Conservation (phyloP, 2,797 vertebrate genomes). For the Acomys russatus region DNA sequence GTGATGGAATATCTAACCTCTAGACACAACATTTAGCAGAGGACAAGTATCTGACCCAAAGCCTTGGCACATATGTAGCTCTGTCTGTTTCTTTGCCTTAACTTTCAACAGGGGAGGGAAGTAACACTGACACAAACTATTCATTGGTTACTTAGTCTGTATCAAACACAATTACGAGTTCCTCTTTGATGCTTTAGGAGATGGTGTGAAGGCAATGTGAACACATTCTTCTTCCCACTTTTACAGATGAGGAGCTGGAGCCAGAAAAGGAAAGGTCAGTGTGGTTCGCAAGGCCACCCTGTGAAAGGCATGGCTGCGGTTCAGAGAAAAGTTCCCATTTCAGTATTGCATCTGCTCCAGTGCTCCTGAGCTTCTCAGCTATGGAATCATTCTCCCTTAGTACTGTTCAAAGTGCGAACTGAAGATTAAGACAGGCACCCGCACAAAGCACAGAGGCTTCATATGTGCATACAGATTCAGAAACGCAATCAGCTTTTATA, state of each 20-base stretch:
- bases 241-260: background rate
- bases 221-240: background rate
- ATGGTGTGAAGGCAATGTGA: background rate
- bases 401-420: background rate
- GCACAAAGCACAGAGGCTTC: background rate
- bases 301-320: background rate
- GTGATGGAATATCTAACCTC: background rate
- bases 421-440: background rate
- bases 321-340: background rate
- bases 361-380: background rate
- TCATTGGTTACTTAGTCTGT: background rate
- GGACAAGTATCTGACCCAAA: background rate
- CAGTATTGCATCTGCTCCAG: background rate
- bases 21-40: slow-evolving; percentile 2
- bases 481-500: background rate
- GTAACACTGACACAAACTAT: background rate
- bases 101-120: background rate
- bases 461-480: background rate
- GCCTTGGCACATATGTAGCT: background rate
- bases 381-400: background rate
- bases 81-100: background rate
- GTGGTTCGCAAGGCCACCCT: background rate
- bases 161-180: background rate
- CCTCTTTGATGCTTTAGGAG: background rate
- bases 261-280: background rate